A percentile compares a stretch with the other conserved stretches of the same genome.
Evolutionary conservation across 2,797 vertebrate species (phyloP).

Genomic region (Sebastolobus alascanus): DNA sequence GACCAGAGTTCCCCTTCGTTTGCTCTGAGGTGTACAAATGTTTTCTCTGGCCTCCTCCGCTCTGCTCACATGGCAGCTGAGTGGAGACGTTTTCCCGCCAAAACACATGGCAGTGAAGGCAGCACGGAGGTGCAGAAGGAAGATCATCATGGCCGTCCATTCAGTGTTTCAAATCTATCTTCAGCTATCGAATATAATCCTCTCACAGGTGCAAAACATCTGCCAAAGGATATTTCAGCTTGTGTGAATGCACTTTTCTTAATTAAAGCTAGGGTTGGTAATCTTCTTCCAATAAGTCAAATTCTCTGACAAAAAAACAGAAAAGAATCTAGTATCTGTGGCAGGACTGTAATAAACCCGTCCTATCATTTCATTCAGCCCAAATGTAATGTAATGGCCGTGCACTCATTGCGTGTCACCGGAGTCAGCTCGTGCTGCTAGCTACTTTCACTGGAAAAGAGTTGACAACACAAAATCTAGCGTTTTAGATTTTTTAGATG

Average conservation of each 20-base stretch:
- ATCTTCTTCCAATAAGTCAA: too few species aligned
- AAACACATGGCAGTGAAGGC: conserved; percentile 29
- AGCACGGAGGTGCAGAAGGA: background rate
- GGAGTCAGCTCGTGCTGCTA: too few species aligned
- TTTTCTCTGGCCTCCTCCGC: conserved; percentile 70
- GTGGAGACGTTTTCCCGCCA: conserved; percentile 36
- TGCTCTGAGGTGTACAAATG: conserved; percentile 58
- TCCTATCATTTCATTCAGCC: too few species aligned
- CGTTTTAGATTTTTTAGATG: too few species aligned
- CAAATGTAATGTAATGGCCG: too few species aligned
- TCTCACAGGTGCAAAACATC: background rate
- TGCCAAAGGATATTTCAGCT: background rate
- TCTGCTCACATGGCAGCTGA: conserved; percentile 42
- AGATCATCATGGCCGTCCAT: fast-evolving
- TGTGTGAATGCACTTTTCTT: background rate
- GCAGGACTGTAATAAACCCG: too few species aligned
- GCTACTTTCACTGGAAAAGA: too few species aligned
- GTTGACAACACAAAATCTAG: too few species aligned
- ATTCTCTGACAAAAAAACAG: too few species aligned
- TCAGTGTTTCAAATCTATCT: background rate
- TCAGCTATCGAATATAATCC: background rate
- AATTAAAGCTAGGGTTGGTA: too few species aligned
- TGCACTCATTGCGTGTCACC: too few species aligned
- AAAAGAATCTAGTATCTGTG: too few species aligned
- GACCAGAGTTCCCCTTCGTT: conserved; percentile 21